phyloP scores from a whole-genome alignment of 2,888 invertebrate genomes.

The Pomacea canaliculata region DNA sequence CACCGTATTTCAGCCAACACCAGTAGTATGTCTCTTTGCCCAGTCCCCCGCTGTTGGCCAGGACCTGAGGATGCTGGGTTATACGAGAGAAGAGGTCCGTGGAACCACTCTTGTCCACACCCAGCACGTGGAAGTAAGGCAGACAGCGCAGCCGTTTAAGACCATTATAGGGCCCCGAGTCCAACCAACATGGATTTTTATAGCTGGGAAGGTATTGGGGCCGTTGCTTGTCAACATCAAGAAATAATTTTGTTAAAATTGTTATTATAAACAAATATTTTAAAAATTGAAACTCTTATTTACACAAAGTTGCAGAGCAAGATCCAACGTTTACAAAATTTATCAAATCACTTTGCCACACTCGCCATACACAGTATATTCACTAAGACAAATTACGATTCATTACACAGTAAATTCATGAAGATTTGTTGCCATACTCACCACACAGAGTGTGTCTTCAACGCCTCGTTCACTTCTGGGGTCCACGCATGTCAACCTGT shows the following conservation, averaged over 20 bases:
- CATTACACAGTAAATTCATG: no score
- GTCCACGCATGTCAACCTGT: slow-evolving; percentile 6
- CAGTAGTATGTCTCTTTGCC: slow-evolving; percentile 56
- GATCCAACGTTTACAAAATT: no score
- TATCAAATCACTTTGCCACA: no score
- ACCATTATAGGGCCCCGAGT: slow-evolving; percentile 6
- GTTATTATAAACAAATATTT: no score
- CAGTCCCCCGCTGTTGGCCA: slow-evolving; percentile 40
- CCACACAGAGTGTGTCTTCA: slow-evolving; percentile 14
- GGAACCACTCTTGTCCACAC: slow-evolving; percentile 55
- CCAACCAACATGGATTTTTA: slow-evolving; percentile 51
- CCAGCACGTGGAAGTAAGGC: slow-evolving; percentile 57
- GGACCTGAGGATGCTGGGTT: slow-evolving; percentile 44
- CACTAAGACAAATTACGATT: no score
- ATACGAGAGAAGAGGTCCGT: slow-evolving; percentile 52
- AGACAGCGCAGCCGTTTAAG: slow-evolving; percentile 40
- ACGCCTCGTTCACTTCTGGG: neutral
- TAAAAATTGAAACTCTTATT: no score
- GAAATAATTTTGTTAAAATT: neutral
- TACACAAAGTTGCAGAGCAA: no score
- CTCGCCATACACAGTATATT: no score
- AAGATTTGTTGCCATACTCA: neutral
- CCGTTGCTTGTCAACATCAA: slow-evolving; percentile 28
- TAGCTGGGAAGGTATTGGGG: slow-evolving; percentile 36
- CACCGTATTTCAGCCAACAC: slow-evolving; percentile 55